Percentiles rank a stretch among this genome's conserved stretches.
Evolutionary conservation across 2,113 vertebrate genomes (phyloP).

Genomic region (Scophthalmus maximus): DNA sequence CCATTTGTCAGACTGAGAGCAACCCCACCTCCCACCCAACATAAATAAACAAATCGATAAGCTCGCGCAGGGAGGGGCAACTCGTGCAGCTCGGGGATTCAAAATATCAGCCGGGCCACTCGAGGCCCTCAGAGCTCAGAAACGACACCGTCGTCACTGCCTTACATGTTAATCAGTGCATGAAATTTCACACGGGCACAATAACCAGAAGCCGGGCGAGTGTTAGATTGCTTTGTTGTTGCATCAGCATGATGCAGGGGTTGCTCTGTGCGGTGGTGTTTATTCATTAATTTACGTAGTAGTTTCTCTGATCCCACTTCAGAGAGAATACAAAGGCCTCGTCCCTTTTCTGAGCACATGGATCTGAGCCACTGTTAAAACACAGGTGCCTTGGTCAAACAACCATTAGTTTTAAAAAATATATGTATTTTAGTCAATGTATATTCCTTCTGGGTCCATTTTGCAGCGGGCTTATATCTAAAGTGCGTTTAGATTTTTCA

Average conservation of each 20-base stretch:
- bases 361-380: slow-evolving; percentile 50
- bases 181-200: slow-evolving; percentile 64
- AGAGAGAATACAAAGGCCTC: slow-evolving; percentile 79
- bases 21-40: not conserved
- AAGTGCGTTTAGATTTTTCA: too few relatives aligned
- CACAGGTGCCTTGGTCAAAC: not conserved
- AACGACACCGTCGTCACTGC: slow-evolving; percentile 52
- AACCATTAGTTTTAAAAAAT: not conserved
- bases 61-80: slow-evolving; percentile 13
- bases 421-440: not conserved
- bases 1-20: slow-evolving; percentile 29
- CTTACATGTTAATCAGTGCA: slow-evolving; percentile 77
- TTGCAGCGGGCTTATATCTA: not conserved
- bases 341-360: slow-evolving; percentile 53
- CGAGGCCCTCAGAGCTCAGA: slow-evolving; percentile 31
- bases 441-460: not conserved
- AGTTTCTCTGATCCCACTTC: slow-evolving; percentile 82
- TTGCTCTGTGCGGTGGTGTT: slow-evolving; percentile 71
- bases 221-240: slow-evolving; percentile 83
- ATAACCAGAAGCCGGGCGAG: slow-evolving; percentile 57
- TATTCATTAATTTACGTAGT: slow-evolving; percentile 82
- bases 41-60: slow-evolving; percentile 45
- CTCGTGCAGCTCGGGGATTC: slow-evolving; percentile 8
- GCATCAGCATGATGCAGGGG: slow-evolving; percentile 81
- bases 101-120: slow-evolving; percentile 38